These are phyloP conservation scores for Premnoplex brunnescens DNA, from an alignment of 2,797 vertebrate genomes.

Conservation along the genomic window DNA sequence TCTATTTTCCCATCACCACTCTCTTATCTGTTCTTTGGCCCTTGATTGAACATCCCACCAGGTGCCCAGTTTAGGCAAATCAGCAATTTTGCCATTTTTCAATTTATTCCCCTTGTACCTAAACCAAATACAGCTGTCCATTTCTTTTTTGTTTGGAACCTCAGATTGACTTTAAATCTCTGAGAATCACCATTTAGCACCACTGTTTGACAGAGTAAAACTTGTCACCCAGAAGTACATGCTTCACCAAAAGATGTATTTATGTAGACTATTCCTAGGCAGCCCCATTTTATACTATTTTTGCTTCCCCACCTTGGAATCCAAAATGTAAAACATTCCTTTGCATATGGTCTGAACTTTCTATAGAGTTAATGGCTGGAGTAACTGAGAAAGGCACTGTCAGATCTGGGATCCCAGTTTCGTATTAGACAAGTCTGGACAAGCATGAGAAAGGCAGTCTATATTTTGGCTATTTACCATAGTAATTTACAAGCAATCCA, in stretches of 20 bases:
- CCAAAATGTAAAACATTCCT: neutral
- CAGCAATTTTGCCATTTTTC: neutral
- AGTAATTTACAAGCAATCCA: neutral
- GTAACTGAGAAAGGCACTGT: neutral
- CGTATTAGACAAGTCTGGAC: neutral
- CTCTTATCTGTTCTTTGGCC: neutral
- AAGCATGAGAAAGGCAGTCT: neutral
- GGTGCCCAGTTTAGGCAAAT: neutral
- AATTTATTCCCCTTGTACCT: neutral
- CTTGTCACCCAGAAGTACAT: neutral
- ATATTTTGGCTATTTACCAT: neutral
- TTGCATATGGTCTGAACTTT: neutral
- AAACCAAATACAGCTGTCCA: neutral
- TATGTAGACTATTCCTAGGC: neutral
- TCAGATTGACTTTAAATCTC: neutral
- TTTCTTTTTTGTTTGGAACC: neutral
- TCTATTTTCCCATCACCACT: neutral
- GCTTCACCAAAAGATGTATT: neutral
- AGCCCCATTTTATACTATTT: neutral
- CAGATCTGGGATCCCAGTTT: neutral
- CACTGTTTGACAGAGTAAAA: neutral
- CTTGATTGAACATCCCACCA: neutral
- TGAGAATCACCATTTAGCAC: neutral
- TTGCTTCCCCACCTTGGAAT: neutral
- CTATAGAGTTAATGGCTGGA: neutral